phyloP scores from a whole-genome alignment of 2,888 invertebrate species.

The Plemyria rubiginata region DNA sequence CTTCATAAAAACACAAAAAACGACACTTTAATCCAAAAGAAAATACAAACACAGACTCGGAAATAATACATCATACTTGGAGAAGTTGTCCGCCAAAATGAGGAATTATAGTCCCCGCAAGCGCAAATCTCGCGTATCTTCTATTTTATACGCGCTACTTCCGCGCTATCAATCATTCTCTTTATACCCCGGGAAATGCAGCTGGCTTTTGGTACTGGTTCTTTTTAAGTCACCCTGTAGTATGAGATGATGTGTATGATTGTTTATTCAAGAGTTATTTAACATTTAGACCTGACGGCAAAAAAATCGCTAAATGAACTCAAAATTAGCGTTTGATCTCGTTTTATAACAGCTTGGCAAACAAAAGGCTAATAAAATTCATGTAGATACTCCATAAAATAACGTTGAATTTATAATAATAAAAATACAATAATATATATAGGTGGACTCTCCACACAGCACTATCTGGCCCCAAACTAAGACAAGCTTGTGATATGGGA shows the following conservation, averaged over 20 bases:
- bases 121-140: constrained; percentile 31
- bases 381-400: too few relatives aligned
- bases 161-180: constrained; percentile 21
- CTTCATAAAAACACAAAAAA: not conserved
- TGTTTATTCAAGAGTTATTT: too few relatives aligned
- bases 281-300: too few relatives aligned
- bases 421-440: too few relatives aligned
- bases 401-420: too few relatives aligned
- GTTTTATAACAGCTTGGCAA: too few relatives aligned
- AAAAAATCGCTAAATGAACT: too few relatives aligned
- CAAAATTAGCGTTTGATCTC: too few relatives aligned
- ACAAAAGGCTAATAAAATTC: too few relatives aligned
- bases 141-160: constrained; percentile 21
- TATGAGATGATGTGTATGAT: not conserved
- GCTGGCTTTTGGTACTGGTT: not conserved
- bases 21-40: not conserved
- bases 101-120: constrained; percentile 23
- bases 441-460: too few relatives aligned
- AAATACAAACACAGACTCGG: not conserved
- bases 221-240: constrained; percentile 2
- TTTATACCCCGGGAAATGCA: constrained; percentile 15
- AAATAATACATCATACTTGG: constrained; percentile 12
- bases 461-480: too few relatives aligned
- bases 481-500: too few relatives aligned
- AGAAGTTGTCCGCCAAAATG: constrained; percentile 22